Evolutionary conservation across 2,888 invertebrate genomes (phyloP), one percentile per base, ranked within the genome.

Genomic region (Torymus tubicola): DNA sequence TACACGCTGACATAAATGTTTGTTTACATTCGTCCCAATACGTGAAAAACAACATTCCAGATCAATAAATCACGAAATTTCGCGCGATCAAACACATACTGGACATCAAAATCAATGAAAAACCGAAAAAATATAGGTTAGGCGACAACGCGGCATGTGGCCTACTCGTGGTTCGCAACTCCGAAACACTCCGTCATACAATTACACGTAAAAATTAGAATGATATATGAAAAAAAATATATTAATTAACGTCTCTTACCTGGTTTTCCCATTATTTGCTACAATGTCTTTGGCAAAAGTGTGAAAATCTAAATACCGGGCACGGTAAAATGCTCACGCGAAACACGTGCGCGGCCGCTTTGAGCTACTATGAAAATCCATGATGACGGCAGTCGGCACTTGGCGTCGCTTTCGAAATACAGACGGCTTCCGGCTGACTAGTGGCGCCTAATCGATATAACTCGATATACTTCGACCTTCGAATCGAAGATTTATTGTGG

Each of bases 241-340:
- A 58, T 52, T 65, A 70, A 55, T 55, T 12, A 11, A 12, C 4
- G 1, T 61, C 16, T 63, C 68, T 79, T 21, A 81, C 81, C 81
- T 81, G 82, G 81, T 70, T 83, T 83, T 1, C 82, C 82, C 82
- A 83, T 82, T 60, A 5, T 65, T 68, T 61, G 55, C 73, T 53
- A 64, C 57, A 18, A 42, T 61, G 2, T 61, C 16, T 72, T 68
- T 64, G 53, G 12, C 53, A 55, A 55, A 70, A 58, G 11, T 68
- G 63, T 53, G 3, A 64, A 77, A 57, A 64, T 69, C 24, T 21
- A 61, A 78, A 16, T 4, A 14, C 64, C 18, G 16, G 3, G 5
- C 31, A 18, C 10, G 1, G 0, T 21, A 67, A 64, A 67, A 57
- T 12, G 52, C 50, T 64, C 76, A n/a, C 18, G 53, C 2, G 31